A percentile compares a stretch with the other conserved stretches of the same genome.
Evolutionary conservation across 64 coral and sea anemone genomes (phyloP).

Genomic region (Platygyra sinensis): DNA sequence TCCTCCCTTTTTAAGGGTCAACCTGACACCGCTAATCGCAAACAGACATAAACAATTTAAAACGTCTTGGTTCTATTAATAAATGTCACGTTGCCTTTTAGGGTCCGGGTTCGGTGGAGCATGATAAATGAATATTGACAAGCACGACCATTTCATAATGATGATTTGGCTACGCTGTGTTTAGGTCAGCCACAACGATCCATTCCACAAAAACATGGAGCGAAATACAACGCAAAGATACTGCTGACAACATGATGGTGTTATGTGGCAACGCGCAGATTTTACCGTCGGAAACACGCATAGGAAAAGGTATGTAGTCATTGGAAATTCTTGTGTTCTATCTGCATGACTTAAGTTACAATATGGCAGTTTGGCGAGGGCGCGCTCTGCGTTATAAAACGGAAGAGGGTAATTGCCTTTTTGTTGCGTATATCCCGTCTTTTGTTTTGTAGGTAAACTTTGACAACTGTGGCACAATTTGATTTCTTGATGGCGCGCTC

Average conservation of each 20-base stretch:
- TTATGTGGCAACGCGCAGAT: neutral
- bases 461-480: neutral
- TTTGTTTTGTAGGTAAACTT: neutral
- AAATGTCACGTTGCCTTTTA: constrained; percentile 52
- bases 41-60: constrained; percentile 46
- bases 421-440: neutral
- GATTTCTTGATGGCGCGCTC: neutral
- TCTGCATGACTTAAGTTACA: neutral
- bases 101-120: neutral
- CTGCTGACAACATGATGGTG: neutral
- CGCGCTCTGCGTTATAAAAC: neutral
- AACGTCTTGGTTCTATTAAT: constrained; percentile 34
- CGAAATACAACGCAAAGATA: neutral
- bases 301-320: constrained; percentile 2
- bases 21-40: constrained; percentile 1
- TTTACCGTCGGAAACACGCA: neutral
- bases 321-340: neutral
- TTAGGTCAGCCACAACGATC: neutral
- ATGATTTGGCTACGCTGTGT: neutral
- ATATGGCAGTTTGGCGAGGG: constrained; percentile 5
- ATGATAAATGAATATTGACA: neutral
- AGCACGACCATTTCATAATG: neutral
- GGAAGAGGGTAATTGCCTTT: constrained; percentile 11
- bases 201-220: neutral
- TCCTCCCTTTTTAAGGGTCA: constrained; percentile 8